phyloP scores from a whole-genome alignment of 2,113 vertebrate genomes.

The Bucco capensis region DNA sequence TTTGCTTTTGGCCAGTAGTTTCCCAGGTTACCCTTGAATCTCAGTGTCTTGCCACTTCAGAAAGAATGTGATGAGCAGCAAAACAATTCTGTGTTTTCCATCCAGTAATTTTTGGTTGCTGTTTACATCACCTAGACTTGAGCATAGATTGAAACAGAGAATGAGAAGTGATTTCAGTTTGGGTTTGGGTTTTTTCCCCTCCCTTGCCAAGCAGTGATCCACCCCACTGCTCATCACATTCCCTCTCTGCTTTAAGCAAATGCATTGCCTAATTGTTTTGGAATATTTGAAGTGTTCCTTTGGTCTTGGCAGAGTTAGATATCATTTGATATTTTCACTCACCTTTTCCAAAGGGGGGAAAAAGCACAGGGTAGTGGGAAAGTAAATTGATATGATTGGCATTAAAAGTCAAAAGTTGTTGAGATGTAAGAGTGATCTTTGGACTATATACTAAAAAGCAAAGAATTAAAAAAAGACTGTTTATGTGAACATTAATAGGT shows the following conservation, averaged over 20 bases:
- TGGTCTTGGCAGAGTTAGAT: slow-evolving; percentile 40
- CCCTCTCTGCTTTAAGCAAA: background rate
- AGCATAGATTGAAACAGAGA: background rate
- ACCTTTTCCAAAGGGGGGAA: slow-evolving; percentile 20
- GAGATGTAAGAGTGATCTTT: slow-evolving; percentile 50
- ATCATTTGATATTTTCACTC: slow-evolving; percentile 43
- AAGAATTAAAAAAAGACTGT: slow-evolving; percentile 36
- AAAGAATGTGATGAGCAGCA: background rate
- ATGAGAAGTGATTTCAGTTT: background rate
- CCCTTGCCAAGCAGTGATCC: background rate
- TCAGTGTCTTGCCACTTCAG: background rate
- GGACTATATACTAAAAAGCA: slow-evolving; percentile 32
- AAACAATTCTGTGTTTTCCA: background rate
- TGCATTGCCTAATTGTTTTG: background rate
- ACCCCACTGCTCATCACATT: background rate
- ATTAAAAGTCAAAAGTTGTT: slow-evolving; percentile 56
- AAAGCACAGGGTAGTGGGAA: background rate
- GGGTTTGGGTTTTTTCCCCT: background rate
- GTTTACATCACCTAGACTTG: background rate
- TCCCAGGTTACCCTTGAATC: background rate
- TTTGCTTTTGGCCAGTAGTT: background rate
- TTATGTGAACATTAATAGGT: slow-evolving; percentile 50
- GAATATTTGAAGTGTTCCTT: background rate
- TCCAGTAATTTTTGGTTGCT: background rate
- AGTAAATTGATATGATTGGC: background rate